These are phyloP conservation scores for Philopedon plagiatum DNA, from an alignment of 2,888 invertebrate genomes.

Conservation along the genomic window DNA sequence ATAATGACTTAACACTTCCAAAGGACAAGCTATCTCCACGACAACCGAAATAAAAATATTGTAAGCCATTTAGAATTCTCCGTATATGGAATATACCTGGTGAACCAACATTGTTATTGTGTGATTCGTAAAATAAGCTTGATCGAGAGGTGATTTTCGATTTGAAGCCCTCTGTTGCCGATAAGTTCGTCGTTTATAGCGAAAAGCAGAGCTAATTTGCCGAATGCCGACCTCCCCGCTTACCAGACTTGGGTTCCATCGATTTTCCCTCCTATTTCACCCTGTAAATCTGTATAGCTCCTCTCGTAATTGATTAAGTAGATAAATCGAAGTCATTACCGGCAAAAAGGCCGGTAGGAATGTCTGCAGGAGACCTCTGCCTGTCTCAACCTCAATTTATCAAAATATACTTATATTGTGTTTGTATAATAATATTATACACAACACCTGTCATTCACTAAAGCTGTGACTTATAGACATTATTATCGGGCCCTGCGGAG, in stretches of 20 bases:
- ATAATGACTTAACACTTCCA: constrained; percentile 32
- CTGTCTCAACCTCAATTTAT: constrained; percentile 56
- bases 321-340: constrained; percentile 57
- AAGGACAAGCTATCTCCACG: constrained; percentile 2
- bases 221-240: neutral
- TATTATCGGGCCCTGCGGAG: constrained; percentile 52
- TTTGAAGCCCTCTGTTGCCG: too few species aligned
- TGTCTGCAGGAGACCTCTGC: constrained; percentile 56
- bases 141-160: too few species aligned
- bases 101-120: too few species aligned
- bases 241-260: neutral
- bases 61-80: constrained; percentile 6
- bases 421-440: constrained; percentile 57
- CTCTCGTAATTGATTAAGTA: constrained; percentile 56
- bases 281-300: constrained; percentile 14
- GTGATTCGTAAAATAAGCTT: too few species aligned
- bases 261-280: neutral
- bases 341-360: constrained; percentile 56
- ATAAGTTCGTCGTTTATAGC: too few species aligned
- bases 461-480: constrained; percentile 58
- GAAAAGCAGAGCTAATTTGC: too few species aligned
- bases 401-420: constrained; percentile 57
- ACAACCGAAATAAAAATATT: constrained; percentile 27
- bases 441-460: constrained; percentile 60
- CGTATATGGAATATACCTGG: neutral